Base-by-base conservation (phyloP, 2,888 invertebrate genomes). In the Calephelis perditalis region DNA sequence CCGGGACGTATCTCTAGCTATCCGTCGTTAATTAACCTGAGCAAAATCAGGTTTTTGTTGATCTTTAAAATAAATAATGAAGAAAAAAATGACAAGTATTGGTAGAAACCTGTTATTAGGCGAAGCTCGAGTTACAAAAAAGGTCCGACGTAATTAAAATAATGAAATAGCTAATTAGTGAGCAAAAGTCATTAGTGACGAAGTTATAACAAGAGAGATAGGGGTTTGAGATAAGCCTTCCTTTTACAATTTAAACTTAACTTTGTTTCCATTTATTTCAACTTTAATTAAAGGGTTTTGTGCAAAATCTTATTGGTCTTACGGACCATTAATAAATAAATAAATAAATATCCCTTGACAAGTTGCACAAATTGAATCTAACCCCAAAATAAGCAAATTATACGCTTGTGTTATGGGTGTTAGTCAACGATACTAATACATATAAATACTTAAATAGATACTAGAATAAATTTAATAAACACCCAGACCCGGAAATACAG, bases 141-240 rank as follows among this genome's bases (percentile, higher is more conserved):
- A 75, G 81, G 76, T 79, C 74, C 76, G 77, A 75, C 76, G 79
- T 82, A 81, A 86, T 84, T 88, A 88, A 88, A 88, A 54, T 89
- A 86, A 81, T 78, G 76, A 79, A 76, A 77, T 77, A 79, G 80
- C 86, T 88, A 86, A 89, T 89, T 88, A 87, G 82, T 74, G 76
- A 77, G 77, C 77, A 77, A 75, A 82, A 84, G 81, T 84, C 84
- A 78, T 54, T 54, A 54, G 52, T 35, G 52, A 54, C 52, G 11
- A 54, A 54, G 52, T 36, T 54, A 54, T 54, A 54, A 54, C 52
- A 54, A 54, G 52, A 49, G 49, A 54, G 52, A 54, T 54, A 35
- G 52, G 52, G 52, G 36, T 54, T 54, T 36, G 11, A 35, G 52
- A 54, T 54, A 54, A 54, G 52, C 52, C 52, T 54, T 54, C 52